Conservation (phyloP, 2,113 vertebrate species). For the Callopanchax toddi region DNA sequence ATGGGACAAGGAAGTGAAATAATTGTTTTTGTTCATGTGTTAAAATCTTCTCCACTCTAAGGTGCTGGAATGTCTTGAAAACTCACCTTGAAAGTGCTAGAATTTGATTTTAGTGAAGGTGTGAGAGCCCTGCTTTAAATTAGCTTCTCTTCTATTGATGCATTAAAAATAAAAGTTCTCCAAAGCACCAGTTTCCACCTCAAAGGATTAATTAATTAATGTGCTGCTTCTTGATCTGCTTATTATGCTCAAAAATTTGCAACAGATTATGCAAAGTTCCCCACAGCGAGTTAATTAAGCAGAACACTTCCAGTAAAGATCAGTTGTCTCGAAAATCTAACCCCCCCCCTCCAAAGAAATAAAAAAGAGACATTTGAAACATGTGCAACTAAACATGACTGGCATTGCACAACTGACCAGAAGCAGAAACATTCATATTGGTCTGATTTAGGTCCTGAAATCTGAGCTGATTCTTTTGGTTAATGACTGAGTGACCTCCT, state of each 20-base stretch:
- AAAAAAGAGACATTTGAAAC: too few species aligned
- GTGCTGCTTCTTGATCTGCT: slow-evolving; percentile 57
- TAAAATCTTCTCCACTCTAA: too few species aligned
- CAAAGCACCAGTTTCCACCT: slow-evolving; percentile 37
- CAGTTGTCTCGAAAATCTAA: slow-evolving; percentile 33
- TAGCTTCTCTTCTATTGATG: slow-evolving; percentile 4
- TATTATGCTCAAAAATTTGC: slow-evolving; percentile 43
- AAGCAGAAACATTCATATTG: background rate
- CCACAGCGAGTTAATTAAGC: slow-evolving; percentile 58
- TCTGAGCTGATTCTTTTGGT: background rate
- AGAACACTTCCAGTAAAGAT: slow-evolving; percentile 51
- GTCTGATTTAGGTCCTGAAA: background rate
- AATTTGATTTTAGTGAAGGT: too few species aligned
- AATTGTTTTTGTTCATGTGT: too few species aligned
- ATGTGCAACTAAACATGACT: background rate
- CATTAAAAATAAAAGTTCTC: slow-evolving; percentile 10
- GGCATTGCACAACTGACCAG: too few species aligned
- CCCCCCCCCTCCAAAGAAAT: too few species aligned
- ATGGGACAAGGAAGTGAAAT: too few species aligned
- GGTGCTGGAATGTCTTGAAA: too few species aligned
- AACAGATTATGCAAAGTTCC: slow-evolving; percentile 49
- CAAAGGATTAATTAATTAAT: slow-evolving; percentile 54
- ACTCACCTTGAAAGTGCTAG: too few species aligned
- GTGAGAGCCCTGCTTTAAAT: slow-evolving; percentile 5
- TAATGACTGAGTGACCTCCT: slow-evolving; percentile 36